A percentile compares a stretch with the other conserved stretches of the same genome.
These are phyloP conservation scores for Apogon talboti DNA, from an alignment of 2,797 vertebrate genomes.

Conservation along the genomic window DNA sequence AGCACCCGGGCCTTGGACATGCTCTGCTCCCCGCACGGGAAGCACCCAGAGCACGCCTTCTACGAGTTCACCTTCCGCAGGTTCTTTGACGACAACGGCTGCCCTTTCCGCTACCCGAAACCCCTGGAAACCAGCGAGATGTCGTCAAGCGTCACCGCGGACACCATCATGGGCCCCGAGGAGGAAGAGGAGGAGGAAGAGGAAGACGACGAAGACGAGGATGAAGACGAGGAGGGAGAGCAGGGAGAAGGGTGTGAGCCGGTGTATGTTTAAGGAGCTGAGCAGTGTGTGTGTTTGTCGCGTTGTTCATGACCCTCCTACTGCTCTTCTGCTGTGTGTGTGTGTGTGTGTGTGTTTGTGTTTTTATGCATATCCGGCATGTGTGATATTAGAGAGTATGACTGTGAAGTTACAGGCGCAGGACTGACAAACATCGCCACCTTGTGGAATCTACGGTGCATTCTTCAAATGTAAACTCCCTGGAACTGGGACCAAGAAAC, in stretches of 20 bases:
- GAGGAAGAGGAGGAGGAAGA: conserved; percentile 78
- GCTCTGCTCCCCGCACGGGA: conserved; percentile 87
- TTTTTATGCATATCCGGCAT: conserved; percentile 18
- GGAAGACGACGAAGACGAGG: conserved; percentile 78
- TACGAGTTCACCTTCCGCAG: conserved; percentile 98
- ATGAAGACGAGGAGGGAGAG: conserved; percentile 82
- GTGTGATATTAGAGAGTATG: conserved; percentile 22
- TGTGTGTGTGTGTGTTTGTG: conserved; percentile 34
- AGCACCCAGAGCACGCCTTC: conserved; percentile 97
- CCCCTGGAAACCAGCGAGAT: conserved; percentile 81
- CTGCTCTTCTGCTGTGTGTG: conserved; percentile 27
- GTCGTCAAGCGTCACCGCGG: conserved; percentile 39
- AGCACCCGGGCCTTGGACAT: conserved; percentile 91
- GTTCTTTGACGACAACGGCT: conserved; percentile 98
- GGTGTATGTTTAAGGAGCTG: conserved; percentile 90
- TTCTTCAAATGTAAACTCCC: conserved; percentile 50
- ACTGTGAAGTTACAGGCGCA: conserved; percentile 42
- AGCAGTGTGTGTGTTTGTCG: conserved; percentile 22
- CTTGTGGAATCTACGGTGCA: conserved; percentile 54
- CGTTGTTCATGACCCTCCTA: conserved; percentile 5
- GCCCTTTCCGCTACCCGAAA: conserved; percentile 96
- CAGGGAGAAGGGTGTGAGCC: conserved; percentile 92
- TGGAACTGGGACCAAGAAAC: conserved; percentile 77
- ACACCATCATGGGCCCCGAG: conserved; percentile 71
- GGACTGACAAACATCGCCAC: conserved; percentile 52